Evolutionary conservation across 2,888 invertebrate species (phyloP), one percentile per base, ranked within the genome.

Genomic region (Rhingia campestris): DNA sequence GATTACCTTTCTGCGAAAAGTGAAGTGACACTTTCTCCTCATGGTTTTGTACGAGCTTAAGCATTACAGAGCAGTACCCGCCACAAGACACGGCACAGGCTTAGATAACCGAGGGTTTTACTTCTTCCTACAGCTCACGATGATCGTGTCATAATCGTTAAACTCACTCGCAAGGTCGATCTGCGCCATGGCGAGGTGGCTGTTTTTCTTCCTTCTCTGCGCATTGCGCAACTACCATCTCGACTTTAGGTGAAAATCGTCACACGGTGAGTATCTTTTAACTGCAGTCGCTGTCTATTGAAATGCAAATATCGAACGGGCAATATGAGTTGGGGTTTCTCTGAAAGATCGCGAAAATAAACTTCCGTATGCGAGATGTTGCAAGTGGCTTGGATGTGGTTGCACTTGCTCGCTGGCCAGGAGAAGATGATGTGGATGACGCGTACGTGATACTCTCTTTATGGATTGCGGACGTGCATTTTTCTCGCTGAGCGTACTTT

Each of bases 41-140:
- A 59, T 37, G 51, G 7, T 3, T 73, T 33, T 30, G 14, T 30
- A 12, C 3, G 39, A 30, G 35, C 12, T 6, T 41, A 49, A 47
- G 39, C 30, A 33, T 41, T 41, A 1, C 49, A n/a, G 12, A 47
- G n/a, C 37, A 7, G 1, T 53, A 33, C 33, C 54, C 12, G 45
- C 6, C 14, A 14, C 37, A 9, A 39, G 37, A 22, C 33, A 35
- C 54, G 37, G 7, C 33, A 22, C 12, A 35, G 45, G 49, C 59
- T 70, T 70, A 59, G 69, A 33, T 70, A 70, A 70, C 30, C 39
- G 41, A 51, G 70, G 32, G 39, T 35, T 45, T 67, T 67, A 30
- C 14, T 37, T 14, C 41, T 58, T 58, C 12, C 9, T 41, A 67
- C 22, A 35, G 43, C n/a, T 4, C 22, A 12, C 22, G 6, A 22